phyloP scores from a whole-genome alignment of 2,888 invertebrate genomes.

The Phania funesta region DNA sequence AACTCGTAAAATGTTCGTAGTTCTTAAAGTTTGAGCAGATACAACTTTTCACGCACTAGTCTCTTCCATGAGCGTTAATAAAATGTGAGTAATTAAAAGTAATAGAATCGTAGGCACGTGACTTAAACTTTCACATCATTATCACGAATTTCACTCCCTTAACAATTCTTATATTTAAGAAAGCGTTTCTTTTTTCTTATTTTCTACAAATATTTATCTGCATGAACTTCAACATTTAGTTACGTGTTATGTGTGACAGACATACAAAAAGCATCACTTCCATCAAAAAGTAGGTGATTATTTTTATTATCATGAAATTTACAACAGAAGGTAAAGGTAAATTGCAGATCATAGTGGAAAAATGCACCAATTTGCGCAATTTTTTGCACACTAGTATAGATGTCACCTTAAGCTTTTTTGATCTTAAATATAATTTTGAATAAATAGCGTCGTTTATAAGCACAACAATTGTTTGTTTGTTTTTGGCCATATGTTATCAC shows the following conservation, averaged over 20 bases:
- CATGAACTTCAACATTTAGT: conserved; percentile 69
- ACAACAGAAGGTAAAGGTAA: conserved; percentile 65
- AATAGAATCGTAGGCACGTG: conserved; percentile 59
- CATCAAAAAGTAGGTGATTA: conserved; percentile 25
- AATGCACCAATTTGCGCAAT: conserved; percentile 2
- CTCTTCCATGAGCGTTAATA: conserved; percentile 51
- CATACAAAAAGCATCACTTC: conserved; percentile 69
- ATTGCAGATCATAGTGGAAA: conserved; percentile 40
- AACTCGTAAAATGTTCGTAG: no score
- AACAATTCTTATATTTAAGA: neutral
- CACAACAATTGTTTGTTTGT: conserved; percentile 39
- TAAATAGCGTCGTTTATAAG: conserved; percentile 53
- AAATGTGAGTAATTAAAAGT: conserved; percentile 46
- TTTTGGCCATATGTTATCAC: conserved; percentile 67
- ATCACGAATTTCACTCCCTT: neutral
- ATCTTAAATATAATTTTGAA: conserved; percentile 35
- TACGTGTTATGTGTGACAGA: conserved; percentile 76
- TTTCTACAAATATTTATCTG: conserved; percentile 51
- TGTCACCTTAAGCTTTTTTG: conserved; percentile 7
- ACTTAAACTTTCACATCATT: conserved; percentile 34
- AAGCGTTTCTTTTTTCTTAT: neutral
- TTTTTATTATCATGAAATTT: no score
- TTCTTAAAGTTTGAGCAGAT: conserved; percentile 24
- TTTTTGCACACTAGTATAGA: neutral
- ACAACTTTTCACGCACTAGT: neutral